Evolutionary conservation across 2,888 invertebrate species (phyloP), one percentile per base, ranked within the genome.

Genomic region (Hemistola chrysoprasaria): DNA sequence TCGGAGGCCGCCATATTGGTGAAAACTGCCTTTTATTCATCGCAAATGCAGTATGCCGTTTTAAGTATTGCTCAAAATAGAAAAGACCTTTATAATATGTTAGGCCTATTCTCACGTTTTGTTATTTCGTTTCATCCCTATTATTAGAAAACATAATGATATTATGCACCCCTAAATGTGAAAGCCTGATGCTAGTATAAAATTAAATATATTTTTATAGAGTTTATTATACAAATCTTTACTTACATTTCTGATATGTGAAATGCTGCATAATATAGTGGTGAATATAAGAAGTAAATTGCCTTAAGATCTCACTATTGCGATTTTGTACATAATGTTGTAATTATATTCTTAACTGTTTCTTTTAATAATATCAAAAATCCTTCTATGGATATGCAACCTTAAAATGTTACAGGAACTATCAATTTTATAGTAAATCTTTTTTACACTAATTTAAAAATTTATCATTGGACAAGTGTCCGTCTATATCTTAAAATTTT

Each of bases 1-100:
- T 71, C 63, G 68, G 70, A 78, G 82, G 86, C 78, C 83, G 70
- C 86, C 87, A 85, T 87, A 83, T 86, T 87, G 86, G 87, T 81
- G 85, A 71, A 51, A 56, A 54, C 59, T 57, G 47, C 67, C 69
- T 70, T 74, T 72, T 71, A 62, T 80, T 82, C 79, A 80, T 83
- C 82, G 75, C 75, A 70, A 62, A 59, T 36, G 35, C 45, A 40
- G 35, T 27, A 25, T 36, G 10, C 23, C 22, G 6, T 11, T 16
- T 16, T n/a, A n/a, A 16, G 9, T 24, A 20, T 35, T 32, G 39
- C 45, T 45, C 45, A 40, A 45, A 25, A 28, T 39, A 27, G 22
- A 34, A 10, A 32, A 22, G 9, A 16, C 30, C 22, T 16, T 25
- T 37, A 25, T 36, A 11, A 7, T 28, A 23, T 26, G 16, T 16